phyloP scores from a whole-genome alignment of 2,113 vertebrate species.

The Anoura caudifer region DNA sequence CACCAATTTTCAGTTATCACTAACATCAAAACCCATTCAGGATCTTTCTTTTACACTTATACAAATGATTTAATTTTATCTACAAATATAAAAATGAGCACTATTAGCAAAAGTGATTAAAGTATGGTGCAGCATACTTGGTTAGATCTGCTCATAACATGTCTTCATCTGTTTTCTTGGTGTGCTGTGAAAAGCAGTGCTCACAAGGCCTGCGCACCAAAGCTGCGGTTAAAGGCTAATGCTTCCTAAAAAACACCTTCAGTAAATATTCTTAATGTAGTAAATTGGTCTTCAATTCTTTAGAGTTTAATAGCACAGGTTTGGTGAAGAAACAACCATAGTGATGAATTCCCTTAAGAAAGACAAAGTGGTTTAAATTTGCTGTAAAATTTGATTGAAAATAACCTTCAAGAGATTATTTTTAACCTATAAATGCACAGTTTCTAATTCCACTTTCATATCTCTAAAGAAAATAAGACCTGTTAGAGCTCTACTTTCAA shows the following conservation, averaged over 20 bases:
- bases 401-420: slow-evolving; percentile 65
- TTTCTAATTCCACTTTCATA: slow-evolving; percentile 55
- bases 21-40: slow-evolving; percentile 13
- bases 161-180: not conserved
- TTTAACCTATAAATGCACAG: slow-evolving; percentile 57
- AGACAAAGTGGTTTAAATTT: slow-evolving; percentile 41
- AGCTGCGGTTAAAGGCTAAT: not conserved
- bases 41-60: slow-evolving; percentile 29
- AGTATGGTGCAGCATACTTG: slow-evolving; percentile 9
- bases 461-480: not conserved
- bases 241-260: slow-evolving; percentile 22
- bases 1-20: slow-evolving; percentile 32
- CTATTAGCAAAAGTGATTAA: slow-evolving; percentile 58
- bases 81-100: slow-evolving; percentile 60
- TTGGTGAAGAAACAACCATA: slow-evolving; percentile 17
- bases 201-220: not conserved
- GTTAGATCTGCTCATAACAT: slow-evolving; percentile 12
- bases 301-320: slow-evolving; percentile 24
- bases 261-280: slow-evolving; percentile 11
- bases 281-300: slow-evolving; percentile 7
- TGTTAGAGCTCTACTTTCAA: slow-evolving; percentile 36
- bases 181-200: slow-evolving; percentile 38
- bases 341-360: slow-evolving; percentile 40
- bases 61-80: slow-evolving; percentile 61
- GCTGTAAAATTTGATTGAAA: slow-evolving; percentile 65